Base-by-base conservation (phyloP, 2,113 vertebrate species). In the Perca fluviatilis region DNA sequence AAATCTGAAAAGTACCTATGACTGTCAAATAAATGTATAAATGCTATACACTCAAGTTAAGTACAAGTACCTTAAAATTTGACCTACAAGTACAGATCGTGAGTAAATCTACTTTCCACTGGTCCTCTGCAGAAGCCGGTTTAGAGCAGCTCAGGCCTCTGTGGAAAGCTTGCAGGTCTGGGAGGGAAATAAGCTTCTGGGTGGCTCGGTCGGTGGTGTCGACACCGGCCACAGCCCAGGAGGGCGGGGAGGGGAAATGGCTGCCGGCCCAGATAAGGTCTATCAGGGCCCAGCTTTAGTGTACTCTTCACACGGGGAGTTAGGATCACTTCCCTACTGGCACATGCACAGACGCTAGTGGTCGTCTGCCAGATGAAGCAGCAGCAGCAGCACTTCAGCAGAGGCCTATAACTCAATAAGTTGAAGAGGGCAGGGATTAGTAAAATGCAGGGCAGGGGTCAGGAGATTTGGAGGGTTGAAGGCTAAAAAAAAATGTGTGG, bases 231-330 rank as follows among this genome's bases (percentile, higher is more conserved):
- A 23, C 1, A 30, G 51, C 53, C 70, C 60, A 46, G 61, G 68
- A 56, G 68, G 60, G 64, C 54, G 83, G 92, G 92, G 91, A 92
- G 94, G 91, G 92, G 94, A 94, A 93, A 80, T 92, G 83, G 91
- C 94, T 96, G 95, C 80, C 70, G 15, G 85, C 74, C 63, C 77
- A 92, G 95, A 96, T 96, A 96, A 95, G 89, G 92, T 94, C 91
- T 95, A 95, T 96, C 95, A 90, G 50, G 65, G 66, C 11, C 46
- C 25, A 4, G 81, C 53, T 60, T 53, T 36, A 57, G 25, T 10
- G 36, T 1, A 12, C 66, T 68, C 49, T 13, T 77, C 70, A 77
- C 23, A 66, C 18, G 12, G 53, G 69, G 72, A 73, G 60, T 5
- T 15, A 46, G 84, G 81, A 85, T 86, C 69, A 46, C 69, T 83